These are phyloP conservation scores for Antheraea assamensis DNA, from an alignment of 2,888 invertebrate genomes.

Conservation along the genomic window DNA sequence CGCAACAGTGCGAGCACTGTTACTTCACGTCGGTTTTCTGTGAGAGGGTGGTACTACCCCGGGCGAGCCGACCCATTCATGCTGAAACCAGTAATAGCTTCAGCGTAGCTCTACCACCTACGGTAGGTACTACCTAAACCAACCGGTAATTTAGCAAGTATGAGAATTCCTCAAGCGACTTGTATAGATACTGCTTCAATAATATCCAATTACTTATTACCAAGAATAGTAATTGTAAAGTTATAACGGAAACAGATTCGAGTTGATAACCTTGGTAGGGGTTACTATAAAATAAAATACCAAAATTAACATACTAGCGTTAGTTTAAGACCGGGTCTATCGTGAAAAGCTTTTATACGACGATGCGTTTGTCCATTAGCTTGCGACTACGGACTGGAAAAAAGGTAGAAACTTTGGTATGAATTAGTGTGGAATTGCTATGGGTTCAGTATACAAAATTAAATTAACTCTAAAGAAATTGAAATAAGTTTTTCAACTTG, in stretches of 20 bases:
- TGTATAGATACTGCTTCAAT: too few relatives aligned
- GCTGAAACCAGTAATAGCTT: too few relatives aligned
- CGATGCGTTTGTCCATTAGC: slow-evolving; percentile 20
- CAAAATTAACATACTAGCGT: slow-evolving; percentile 13
- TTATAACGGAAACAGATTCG: background rate
- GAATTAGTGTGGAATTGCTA: background rate
- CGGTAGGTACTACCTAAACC: too few relatives aligned
- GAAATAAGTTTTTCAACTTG: background rate
- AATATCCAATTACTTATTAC: background rate
- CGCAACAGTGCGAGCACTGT: too few relatives aligned
- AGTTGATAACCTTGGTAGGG: background rate
- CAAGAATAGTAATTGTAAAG: background rate
- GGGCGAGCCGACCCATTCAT: too few relatives aligned
- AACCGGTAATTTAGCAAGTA: too few relatives aligned
- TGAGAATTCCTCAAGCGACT: too few relatives aligned
- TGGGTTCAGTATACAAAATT: slow-evolving; percentile 12
- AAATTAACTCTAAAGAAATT: background rate
- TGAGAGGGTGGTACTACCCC: too few relatives aligned
- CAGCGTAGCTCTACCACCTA: too few relatives aligned
- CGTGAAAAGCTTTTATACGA: slow-evolving; percentile 20
- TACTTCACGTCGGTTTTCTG: too few relatives aligned
- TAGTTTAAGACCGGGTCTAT: slow-evolving; percentile 18
- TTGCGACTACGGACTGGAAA: slow-evolving; percentile 10
- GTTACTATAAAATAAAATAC: background rate
- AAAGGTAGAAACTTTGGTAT: slow-evolving; percentile 9